phyloP scores from a whole-genome alignment of 2,888 invertebrate species.

The Scrobipalpa atriplicella region DNA sequence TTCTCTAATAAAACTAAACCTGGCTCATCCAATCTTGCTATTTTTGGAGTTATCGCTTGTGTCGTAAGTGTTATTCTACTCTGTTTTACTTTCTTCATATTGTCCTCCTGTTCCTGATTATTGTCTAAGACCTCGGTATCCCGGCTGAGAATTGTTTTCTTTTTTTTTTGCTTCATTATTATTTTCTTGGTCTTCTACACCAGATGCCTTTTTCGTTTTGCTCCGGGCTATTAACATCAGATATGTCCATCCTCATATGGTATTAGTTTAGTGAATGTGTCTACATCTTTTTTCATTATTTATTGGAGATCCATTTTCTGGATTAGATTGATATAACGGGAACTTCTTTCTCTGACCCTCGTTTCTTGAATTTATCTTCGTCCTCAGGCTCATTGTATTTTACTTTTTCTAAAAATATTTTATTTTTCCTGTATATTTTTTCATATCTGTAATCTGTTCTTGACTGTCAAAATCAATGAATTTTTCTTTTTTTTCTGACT shows the following conservation, averaged over 20 bases:
- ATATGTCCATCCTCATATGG: neutral
- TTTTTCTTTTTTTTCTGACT: neutral
- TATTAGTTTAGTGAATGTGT: neutral
- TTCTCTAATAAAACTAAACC: neutral
- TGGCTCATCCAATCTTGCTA: neutral
- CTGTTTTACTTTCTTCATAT: no score
- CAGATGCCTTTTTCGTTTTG: neutral
- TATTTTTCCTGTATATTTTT: neutral
- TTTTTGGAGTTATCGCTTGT: no score
- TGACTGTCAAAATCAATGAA: neutral
- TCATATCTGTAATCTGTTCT: neutral
- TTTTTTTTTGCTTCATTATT: no score
- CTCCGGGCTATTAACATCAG: neutral
- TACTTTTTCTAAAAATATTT: neutral
- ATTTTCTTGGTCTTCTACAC: neutral
- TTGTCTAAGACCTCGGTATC: no score
- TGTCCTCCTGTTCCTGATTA: no score
- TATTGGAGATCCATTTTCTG: neutral
- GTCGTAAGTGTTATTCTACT: no score
- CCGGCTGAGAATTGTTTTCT: no score
- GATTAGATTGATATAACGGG: neutral
- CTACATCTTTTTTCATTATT: neutral
- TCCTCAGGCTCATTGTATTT: neutral
- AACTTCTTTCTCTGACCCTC: neutral
- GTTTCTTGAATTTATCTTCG: neutral